These are phyloP conservation scores for Lepus townsendii DNA, from an alignment of 2,797 vertebrate species.

Conservation along the genomic window DNA sequence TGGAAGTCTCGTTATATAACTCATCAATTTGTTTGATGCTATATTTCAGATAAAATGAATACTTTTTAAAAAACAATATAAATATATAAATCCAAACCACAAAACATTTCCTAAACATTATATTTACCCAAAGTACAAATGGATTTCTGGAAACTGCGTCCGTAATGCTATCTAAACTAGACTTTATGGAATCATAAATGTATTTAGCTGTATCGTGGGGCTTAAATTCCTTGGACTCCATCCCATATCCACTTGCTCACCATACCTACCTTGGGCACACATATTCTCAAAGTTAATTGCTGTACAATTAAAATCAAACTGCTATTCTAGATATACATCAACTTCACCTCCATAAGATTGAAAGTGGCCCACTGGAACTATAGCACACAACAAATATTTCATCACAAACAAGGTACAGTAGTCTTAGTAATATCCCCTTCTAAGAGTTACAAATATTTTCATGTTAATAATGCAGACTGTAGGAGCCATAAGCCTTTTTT, in stretches of 20 bases:
- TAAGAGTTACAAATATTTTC: constrained; percentile 82
- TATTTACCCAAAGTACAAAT: constrained; percentile 82
- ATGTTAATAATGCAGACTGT: constrained; percentile 75
- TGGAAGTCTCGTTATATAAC: constrained; percentile 77
- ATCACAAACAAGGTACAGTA: constrained; percentile 82
- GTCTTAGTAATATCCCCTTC: constrained; percentile 79
- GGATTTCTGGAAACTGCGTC: constrained; percentile 74
- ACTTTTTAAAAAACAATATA: constrained; percentile 78
- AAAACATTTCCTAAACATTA: constrained; percentile 82
- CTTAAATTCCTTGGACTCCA: constrained; percentile 69
- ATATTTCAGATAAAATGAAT: constrained; percentile 84
- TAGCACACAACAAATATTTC: constrained; percentile 81
- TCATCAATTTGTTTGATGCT: constrained; percentile 82
- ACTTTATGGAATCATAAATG: constrained; percentile 74
- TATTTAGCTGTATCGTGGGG: constrained; percentile 69
- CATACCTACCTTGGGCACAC: constrained; percentile 1
- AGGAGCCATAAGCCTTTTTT: constrained; percentile 79
- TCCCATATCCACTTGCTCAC: neutral
- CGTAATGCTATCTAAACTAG: constrained; percentile 76
- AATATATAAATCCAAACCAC: constrained; percentile 85
- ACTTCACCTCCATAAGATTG: constrained; percentile 30
- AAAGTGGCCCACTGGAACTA: constrained; percentile 59
- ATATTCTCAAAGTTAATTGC: constrained; percentile 62
- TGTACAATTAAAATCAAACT: constrained; percentile 58
- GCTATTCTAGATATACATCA: constrained; percentile 61